Evolutionary conservation across 2,113 vertebrate species (phyloP), one percentile per base, ranked within the genome.

Genomic region (Dendropsophus ebraccatus): DNA sequence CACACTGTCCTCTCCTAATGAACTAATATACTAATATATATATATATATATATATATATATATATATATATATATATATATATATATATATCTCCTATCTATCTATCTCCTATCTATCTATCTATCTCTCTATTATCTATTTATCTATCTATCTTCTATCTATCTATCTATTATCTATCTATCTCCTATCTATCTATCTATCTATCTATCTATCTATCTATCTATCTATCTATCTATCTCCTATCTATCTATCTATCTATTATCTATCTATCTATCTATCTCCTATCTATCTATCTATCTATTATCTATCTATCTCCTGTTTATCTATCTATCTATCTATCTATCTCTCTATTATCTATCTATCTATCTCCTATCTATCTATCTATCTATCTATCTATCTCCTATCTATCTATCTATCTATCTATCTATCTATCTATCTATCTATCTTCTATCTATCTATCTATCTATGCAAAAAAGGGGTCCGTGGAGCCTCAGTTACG

Each of bases 121-220:
- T 67, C 28, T 28, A 62, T 62, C 58, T n/a, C n/a, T n/a, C n/a
- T n/a, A n/a, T n/a, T 62, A 62, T 62, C 58, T 62, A 62, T 62
- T n/a, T 62, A 67, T 67, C 62, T 67, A 67, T 67, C 25, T 67
- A 67, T 67, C 62, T 67, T n/a, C n/a, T n/a, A n/a, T n/a, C n/a
- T n/a, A n/a, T n/a, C n/a, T n/a, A n/a, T n/a, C n/a, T n/a, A n/a
- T n/a, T n/a, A n/a, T n/a, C n/a, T n/a, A n/a, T n/a, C n/a, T n/a
- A n/a, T n/a, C n/a, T n/a, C n/a, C n/a, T n/a, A 60, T 60, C 56
- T 60, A 60, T 60, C 56, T 60, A 60, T n/a, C 21, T 60, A 9
- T 1, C n/a, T 60, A 60, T 60, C 56, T 60, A 60, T 60, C 56
- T 60, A 60, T 60, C 56, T 60, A 60, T 60, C 56, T 60, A 60